Base-by-base conservation (phyloP, 2,797 vertebrate species). In the Typhlichthys subterraneus region DNA sequence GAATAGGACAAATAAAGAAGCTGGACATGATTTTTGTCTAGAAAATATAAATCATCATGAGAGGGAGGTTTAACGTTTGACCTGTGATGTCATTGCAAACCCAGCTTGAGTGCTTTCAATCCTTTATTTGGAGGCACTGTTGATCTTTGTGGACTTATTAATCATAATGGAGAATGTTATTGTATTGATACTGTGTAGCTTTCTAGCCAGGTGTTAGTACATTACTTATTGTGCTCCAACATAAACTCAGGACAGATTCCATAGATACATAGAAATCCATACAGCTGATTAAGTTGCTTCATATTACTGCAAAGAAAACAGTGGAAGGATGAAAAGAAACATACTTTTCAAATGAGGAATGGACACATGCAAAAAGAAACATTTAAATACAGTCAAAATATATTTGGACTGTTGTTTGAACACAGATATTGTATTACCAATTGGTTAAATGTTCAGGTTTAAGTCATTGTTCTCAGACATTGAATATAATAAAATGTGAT, bases 11-110 rank as follows among this genome's bases (percentile, higher is more conserved):
- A 33, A 68, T 69, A 82, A 70, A 79, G 78, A 80, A 81, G 57
- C 80, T 79, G 77, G 5, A 79, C 66, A 67, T 85, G 81, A 85
- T 90, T 88, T 85, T 76, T 75, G 63, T 67, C 63, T 67, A 59
- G 33, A 73, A 79, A 79, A 59, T 77, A 91, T 91, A 76, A 88
- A 84, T 88, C 85, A 88, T 72, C 57, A 23, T 76, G 76, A 88
- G 80, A 84, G 70, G 68, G 59, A 57, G 57, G 63, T 72, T 85
- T 85, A 81, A 89, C 85, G 65, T 84, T 70, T 82, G 75, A 88
- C 85, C 86, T 73, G 60, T 90, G 87, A 87, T 85, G 78, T 88
- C 87, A 90, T 82, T 61, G 17, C 61, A 65, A 67, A 71, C 2
- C 65, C 79, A 72, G 76, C 67, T 72, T 69, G 67, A 70, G 73